Evolutionary conservation across 1,140 invertebrate species (phyloP).

Genomic region (Octopus bimaculoides): DNA sequence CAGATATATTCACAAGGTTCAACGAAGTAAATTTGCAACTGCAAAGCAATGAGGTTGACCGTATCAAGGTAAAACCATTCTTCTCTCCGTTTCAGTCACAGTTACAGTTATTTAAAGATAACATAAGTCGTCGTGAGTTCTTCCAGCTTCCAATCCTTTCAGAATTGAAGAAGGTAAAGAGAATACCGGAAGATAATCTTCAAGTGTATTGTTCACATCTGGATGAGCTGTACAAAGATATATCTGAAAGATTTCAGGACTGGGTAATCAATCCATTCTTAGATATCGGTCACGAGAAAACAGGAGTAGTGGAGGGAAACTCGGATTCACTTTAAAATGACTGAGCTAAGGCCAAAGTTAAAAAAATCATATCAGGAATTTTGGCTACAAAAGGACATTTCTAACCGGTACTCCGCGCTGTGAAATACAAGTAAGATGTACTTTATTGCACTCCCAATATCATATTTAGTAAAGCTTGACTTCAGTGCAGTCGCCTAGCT

Average conservation of each 20-base stretch:
- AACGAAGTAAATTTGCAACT: not conserved
- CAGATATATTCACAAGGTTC: slow-evolving; percentile 7
- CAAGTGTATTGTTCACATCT: slow-evolving; percentile 4
- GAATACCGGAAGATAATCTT: not conserved
- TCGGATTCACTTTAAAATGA: not conserved
- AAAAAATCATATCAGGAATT: not conserved
- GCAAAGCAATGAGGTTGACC: not conserved
- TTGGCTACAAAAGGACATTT: slow-evolving; percentile 7
- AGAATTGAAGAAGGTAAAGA: not conserved
- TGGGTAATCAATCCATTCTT: slow-evolving; percentile 1
- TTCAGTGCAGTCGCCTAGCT: slow-evolving; percentile 6
- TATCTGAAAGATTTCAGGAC: slow-evolving; percentile 4
- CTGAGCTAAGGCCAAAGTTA: slow-evolving; percentile 3
- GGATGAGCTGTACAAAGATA: slow-evolving; percentile 3
- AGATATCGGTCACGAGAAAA: slow-evolving; percentile 3
- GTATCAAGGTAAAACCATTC: not conserved
- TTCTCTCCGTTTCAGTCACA: not conserved
- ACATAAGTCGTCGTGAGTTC: slow-evolving; percentile 3
- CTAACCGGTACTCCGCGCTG: not conserved
- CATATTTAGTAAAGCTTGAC: not conserved
- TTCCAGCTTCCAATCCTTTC: slow-evolving; percentile 3
- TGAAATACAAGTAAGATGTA: not conserved
- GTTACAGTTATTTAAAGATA: slow-evolving; percentile 1
- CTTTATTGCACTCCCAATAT: slow-evolving; percentile 4
- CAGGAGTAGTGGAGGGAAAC: not conserved